Conservation (phyloP, 1,140 invertebrate genomes). For the Cataglyphis hispanica region DNA sequence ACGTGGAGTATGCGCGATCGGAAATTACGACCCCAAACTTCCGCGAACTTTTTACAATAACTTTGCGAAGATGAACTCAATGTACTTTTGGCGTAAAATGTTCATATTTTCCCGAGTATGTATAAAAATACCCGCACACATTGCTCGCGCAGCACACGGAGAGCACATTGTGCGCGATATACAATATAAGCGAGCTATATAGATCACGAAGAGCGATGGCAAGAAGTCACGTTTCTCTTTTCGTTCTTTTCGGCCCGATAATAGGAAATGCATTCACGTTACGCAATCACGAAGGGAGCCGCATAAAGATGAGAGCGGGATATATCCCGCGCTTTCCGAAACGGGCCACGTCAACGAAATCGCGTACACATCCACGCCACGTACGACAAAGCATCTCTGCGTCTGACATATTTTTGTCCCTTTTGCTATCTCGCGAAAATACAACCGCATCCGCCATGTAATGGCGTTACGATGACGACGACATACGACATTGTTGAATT, state of each 20-base stretch:
- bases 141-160: neutral
- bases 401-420: conserved; percentile 42
- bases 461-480: neutral
- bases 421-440: neutral
- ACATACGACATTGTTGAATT: conserved; percentile 27
- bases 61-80: conserved; percentile 30
- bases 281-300: conserved; percentile 24
- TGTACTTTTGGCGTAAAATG: conserved; percentile 8
- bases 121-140: neutral
- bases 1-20: neutral
- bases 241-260: conserved; percentile 56
- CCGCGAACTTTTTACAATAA: conserved; percentile 19
- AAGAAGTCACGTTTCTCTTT: conserved; percentile 67
- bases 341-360: conserved; percentile 39
- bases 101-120: conserved; percentile 26
- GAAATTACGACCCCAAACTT: conserved; percentile 47
- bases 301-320: neutral
- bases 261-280: conserved; percentile 63
- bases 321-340: conserved; percentile 9
- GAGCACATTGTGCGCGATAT: neutral
- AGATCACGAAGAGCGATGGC: conserved; percentile 1
- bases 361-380: conserved; percentile 37
- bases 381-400: conserved; percentile 19
- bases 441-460: neutral
- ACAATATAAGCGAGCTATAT: neutral